Evolutionary conservation across 2,797 vertebrate species (phyloP).

Genomic region (Tiaroga cobitis): DNA sequence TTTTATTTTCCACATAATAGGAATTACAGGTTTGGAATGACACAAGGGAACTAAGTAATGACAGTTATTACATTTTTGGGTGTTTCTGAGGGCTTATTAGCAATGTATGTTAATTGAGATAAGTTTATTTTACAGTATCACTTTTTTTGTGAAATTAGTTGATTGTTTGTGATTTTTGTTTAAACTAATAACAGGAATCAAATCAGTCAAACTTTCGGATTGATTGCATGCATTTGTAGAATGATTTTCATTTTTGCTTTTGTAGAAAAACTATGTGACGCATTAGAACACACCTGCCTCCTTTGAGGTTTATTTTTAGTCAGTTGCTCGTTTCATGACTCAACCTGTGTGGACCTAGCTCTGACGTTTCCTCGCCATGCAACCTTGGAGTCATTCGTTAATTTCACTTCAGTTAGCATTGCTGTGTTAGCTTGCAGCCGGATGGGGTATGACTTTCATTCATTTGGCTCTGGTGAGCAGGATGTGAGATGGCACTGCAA

Average conservation of each 20-base stretch:
- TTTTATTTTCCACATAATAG: not conserved
- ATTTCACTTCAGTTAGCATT: slow-evolving; percentile 30
- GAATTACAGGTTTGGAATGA: not conserved
- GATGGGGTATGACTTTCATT: slow-evolving; percentile 21
- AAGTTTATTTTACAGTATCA: not conserved
- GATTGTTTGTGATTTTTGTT: not conserved
- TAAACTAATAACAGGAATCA: not conserved
- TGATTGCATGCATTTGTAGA: not conserved
- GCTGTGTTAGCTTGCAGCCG: slow-evolving; percentile 2
- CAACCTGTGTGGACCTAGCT: not conserved
- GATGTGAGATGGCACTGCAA: slow-evolving; percentile 49
- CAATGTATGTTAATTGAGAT: not conserved
- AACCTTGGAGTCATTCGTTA: slow-evolving; percentile 1
- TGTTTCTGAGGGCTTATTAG: not conserved
- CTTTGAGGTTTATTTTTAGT: slow-evolving; percentile 25
- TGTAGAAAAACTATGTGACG: not conserved
- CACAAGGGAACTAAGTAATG: not conserved
- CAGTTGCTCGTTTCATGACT: slow-evolving; percentile 6
- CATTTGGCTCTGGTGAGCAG: slow-evolving; percentile 24
- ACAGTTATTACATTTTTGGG: not conserved
- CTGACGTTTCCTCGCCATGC: not conserved
- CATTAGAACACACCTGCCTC: not conserved
- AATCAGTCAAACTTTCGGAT: not conserved
- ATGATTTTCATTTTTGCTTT: not conserved
- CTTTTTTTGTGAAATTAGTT: not conserved